A percentile compares a stretch with the other conserved stretches of the same genome.
These are phyloP conservation scores for Brachynemurus nebulosus DNA, from an alignment of 2,888 invertebrate species.

Conservation along the genomic window DNA sequence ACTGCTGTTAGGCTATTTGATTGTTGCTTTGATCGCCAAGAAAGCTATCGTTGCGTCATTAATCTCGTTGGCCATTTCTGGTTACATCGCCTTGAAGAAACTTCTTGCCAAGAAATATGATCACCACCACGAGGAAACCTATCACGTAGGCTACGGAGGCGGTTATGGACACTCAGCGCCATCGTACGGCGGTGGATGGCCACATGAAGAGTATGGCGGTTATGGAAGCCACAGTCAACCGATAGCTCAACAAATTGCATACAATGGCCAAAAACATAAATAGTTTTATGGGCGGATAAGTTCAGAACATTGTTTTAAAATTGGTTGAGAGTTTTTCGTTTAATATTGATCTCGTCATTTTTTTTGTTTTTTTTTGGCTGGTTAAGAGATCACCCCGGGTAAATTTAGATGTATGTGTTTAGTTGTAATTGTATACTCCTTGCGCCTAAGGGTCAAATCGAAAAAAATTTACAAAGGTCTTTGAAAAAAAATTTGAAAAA, in stretches of 20 bases:
- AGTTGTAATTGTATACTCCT: too few species aligned
- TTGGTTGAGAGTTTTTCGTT: not conserved
- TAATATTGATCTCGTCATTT: not conserved
- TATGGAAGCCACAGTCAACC: slow-evolving; percentile 37
- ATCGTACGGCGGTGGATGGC: not conserved
- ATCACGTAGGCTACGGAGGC: slow-evolving; percentile 20
- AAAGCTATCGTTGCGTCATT: slow-evolving; percentile 45
- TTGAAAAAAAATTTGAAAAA: too few species aligned
- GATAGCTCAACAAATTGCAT: slow-evolving; percentile 37
- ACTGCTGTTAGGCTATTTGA: slow-evolving; percentile 39
- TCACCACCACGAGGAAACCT: not conserved
- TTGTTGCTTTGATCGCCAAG: slow-evolving; percentile 44
- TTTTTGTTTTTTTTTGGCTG: not conserved
- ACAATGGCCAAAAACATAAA: slow-evolving; percentile 31
- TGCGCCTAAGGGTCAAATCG: too few species aligned
- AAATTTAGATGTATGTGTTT: too few species aligned
- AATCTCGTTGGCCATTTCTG: slow-evolving; percentile 43
- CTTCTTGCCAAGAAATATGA: slow-evolving; percentile 3
- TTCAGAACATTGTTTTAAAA: not conserved
- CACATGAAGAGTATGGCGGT: slow-evolving; percentile 14
- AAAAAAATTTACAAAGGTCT: too few species aligned
- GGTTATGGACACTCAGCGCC: slow-evolving; percentile 6
- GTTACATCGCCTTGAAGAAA: slow-evolving; percentile 28
- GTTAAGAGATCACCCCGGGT: too few species aligned
- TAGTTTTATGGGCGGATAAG: not conserved